These are phyloP conservation scores for Tineola bisselliella DNA, from an alignment of 2,888 invertebrate species.

Conservation along the genomic window DNA sequence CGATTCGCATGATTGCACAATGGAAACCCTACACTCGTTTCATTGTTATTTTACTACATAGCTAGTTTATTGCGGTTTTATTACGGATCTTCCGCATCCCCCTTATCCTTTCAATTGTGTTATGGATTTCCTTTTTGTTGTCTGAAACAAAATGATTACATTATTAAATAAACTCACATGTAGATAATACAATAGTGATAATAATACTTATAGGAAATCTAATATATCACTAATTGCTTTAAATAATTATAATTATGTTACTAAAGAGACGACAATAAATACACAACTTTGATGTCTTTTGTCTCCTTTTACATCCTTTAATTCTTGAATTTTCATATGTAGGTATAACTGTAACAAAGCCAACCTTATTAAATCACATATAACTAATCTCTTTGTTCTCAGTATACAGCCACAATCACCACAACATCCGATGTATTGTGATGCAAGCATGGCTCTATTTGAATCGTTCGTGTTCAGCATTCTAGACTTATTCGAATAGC, in stretches of 20 bases:
- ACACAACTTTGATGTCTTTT: no score
- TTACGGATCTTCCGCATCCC: conserved; percentile 34
- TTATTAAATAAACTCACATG: neutral
- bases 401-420: neutral
- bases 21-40: conserved; percentile 27
- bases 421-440: neutral
- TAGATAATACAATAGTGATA: neutral
- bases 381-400: no score
- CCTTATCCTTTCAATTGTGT: conserved; percentile 37
- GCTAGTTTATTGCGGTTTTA: conserved; percentile 45
- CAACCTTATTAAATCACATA: no score
- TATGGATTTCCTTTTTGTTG: conserved; percentile 28
- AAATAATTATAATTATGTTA: no score
- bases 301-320: no score
- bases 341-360: no score
- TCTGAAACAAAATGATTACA: conserved; percentile 42
- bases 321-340: no score
- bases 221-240: no score
- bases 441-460: conserved; percentile 2
- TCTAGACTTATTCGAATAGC: neutral
- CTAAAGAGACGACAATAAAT: no score
- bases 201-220: no score
- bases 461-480: conserved; percentile 1
- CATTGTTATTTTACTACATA: conserved; percentile 36
- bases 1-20: conserved; percentile 39